phyloP scores from a whole-genome alignment of 2,797 vertebrate genomes.

The Gambelia wislizenii region DNA sequence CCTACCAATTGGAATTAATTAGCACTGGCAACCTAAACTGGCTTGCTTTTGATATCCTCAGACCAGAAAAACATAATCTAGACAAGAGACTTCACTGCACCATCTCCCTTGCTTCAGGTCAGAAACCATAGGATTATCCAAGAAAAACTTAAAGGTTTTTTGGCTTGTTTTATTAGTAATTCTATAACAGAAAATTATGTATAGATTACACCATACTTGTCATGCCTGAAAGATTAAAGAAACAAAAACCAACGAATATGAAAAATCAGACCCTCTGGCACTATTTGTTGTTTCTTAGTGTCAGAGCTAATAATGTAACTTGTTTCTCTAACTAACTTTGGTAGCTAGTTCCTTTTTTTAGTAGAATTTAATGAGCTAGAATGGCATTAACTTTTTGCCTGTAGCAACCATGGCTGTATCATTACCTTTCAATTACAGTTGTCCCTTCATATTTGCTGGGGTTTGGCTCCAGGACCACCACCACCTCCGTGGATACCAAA shows the following conservation, averaged over 20 bases:
- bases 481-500: too few species aligned
- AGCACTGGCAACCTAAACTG: not conserved
- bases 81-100: not conserved
- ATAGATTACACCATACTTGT: not conserved
- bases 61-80: not conserved
- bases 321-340: too few species aligned
- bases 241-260: constrained; percentile 28
- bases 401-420: too few species aligned
- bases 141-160: not conserved
- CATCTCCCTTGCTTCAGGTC: not conserved
- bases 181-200: not conserved
- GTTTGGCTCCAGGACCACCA: too few species aligned
- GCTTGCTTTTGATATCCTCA: not conserved
- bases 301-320: too few species aligned
- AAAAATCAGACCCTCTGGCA: not conserved
- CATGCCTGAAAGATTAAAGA: not conserved
- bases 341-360: too few species aligned
- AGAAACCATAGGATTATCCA: not conserved
- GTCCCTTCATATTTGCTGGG: too few species aligned
- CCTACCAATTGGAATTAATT: not conserved
- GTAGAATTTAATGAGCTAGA: too few species aligned
- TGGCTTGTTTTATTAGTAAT: fast-evolving
- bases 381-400: too few species aligned
- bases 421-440: too few species aligned
- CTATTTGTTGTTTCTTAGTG: not conserved